Evolutionary conservation across 2,888 invertebrate genomes (phyloP).

Genomic region (Graphium colonna): DNA sequence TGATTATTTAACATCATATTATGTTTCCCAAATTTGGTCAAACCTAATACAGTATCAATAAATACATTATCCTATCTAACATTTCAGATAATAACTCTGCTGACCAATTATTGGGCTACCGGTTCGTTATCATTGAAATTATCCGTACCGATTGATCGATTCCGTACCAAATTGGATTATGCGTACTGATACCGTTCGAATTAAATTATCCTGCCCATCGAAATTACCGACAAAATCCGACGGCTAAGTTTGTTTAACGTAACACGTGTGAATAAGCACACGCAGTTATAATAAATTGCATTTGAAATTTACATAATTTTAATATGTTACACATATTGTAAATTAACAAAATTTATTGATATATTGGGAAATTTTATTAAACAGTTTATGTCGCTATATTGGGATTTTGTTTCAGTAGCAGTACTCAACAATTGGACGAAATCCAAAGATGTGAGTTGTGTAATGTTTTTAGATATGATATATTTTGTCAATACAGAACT

Average conservation of each 20-base stretch:
- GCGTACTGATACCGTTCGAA: conserved; percentile 12
- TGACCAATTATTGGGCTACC: conserved; percentile 5
- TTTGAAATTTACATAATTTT: not conserved
- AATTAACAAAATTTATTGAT: not conserved
- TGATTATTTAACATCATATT: not conserved
- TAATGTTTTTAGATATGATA: no score
- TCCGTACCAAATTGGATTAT: conserved; percentile 18
- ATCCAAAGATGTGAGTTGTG: no score
- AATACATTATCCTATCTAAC: not conserved
- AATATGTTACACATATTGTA: no score
- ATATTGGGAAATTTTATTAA: no score
- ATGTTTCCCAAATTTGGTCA: not conserved
- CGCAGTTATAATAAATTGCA: not conserved
- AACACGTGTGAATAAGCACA: not conserved
- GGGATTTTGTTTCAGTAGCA: no score
- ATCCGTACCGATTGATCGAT: conserved; percentile 16
- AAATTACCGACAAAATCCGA: conserved; percentile 19
- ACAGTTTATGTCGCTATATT: not conserved
- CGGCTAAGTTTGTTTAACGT: conserved; percentile 5
- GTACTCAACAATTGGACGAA: no score
- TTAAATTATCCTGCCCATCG: conserved; percentile 19
- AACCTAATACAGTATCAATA: no score
- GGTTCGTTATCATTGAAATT: conserved; percentile 15
- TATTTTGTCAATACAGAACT: no score
- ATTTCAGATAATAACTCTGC: not conserved